Base-by-base conservation (phyloP, 2,888 invertebrate genomes). In the Apodemia zela region DNA sequence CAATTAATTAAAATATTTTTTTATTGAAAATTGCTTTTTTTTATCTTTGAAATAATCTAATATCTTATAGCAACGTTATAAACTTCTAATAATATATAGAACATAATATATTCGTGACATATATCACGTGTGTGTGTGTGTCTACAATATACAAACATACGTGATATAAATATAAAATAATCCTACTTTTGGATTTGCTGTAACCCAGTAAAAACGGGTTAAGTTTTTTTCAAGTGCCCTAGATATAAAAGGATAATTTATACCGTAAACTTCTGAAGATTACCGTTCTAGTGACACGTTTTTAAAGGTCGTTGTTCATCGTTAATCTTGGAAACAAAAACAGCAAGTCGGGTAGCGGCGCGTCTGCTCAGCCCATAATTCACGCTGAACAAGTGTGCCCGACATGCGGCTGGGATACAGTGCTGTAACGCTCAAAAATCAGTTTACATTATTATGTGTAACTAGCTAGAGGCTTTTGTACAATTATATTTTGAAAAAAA, bases 321-420 rank as follows among this genome's bases (percentile, higher is more conserved):
- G 89, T 89, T 90, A 87, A 89, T 89, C 88, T 89, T 89, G 81
- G 83, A 87, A 89, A 89, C 87, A 87, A 89, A 89, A 89, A 89
- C 85, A 83, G 81, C 81, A 85, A 88, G 85, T 86, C 85, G 78
- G 82, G 82, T 72, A 73, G 80, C 69, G 76, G 73, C 81, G 79
- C 80, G 81, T 82, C 85, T 82, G 84, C 73, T 71, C 74, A 49
- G 66, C 67, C 67, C 78, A 87, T 88, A 87, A 84, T 84, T 88
- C 84, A 85, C 78, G 79, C 21, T 73, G 77, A 78, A 77, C 88
- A 85, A 86, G 86, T 88, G 89, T 79, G 77, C 75, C 71, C 79
- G 89, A 89, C 89, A 82, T 81, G 84, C 77, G 82, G 82, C 80
- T 73, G 73, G 71, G 73, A 75, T 76, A 71, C 63, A 69, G 64